A percentile compares a stretch with the other conserved stretches of the same genome.
Conservation (phyloP, 2,888 invertebrate species). For the Lasioglossum lativentre region DNA sequence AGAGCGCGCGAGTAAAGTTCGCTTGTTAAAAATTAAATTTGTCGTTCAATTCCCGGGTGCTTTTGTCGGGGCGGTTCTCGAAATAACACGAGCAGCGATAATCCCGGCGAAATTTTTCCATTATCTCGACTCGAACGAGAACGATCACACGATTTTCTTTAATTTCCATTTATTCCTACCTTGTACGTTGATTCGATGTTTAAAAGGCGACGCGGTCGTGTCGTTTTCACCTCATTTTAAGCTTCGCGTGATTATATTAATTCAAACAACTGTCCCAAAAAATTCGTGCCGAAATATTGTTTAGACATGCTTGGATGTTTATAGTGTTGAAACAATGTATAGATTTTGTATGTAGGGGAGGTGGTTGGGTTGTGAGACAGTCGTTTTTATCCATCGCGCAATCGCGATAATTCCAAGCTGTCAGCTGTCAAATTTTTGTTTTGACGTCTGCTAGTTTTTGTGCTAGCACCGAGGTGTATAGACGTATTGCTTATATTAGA, state of each 20-base stretch:
- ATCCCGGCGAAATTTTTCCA: not conserved
- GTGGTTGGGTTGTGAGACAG: too few relatives aligned
- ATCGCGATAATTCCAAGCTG: too few relatives aligned
- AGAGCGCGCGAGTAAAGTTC: not conserved
- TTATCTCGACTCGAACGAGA: not conserved
- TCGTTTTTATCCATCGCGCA: too few relatives aligned
- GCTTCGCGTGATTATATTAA: not conserved
- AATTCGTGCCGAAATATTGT: not conserved
- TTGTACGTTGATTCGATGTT: not conserved
- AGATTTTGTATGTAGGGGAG: too few relatives aligned
- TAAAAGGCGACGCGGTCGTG: not conserved
- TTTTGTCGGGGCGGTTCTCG: not conserved
- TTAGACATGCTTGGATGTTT: not conserved
- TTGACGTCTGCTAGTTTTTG: too few relatives aligned
- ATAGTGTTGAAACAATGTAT: too few relatives aligned
- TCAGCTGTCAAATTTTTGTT: too few relatives aligned
- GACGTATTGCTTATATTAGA: too few relatives aligned
- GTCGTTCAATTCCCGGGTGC: constrained; percentile 8
- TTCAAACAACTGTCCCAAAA: not conserved
- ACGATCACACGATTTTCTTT: not conserved
- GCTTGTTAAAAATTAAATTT: constrained; percentile 9
- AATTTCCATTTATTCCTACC: not conserved
- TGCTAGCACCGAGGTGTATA: too few relatives aligned
- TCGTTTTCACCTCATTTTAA: not conserved
- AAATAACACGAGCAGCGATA: not conserved